These are phyloP conservation scores for Scaptomyza parva DNA, from an alignment of 2,888 invertebrate genomes.

Conservation along the genomic window DNA sequence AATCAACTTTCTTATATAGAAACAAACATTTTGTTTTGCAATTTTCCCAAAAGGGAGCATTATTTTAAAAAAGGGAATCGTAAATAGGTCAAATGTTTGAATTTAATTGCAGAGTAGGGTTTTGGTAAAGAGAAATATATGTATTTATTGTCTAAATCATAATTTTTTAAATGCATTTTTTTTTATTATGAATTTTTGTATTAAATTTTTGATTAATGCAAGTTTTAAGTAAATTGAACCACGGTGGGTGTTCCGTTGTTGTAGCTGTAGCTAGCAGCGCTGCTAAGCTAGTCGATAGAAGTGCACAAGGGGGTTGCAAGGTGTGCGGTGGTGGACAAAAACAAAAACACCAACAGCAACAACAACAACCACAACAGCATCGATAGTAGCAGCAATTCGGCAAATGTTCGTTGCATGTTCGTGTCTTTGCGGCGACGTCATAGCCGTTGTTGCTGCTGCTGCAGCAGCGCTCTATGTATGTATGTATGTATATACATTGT, in stretches of 20 bases:
- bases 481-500: slow-evolving; percentile 44
- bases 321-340: slow-evolving; percentile 43
- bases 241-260: slow-evolving; percentile 52
- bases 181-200: not conserved
- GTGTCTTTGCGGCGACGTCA: slow-evolving; percentile 42
- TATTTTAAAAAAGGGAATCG: no score
- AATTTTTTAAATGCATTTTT: not conserved
- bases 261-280: slow-evolving; percentile 45
- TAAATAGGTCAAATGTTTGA: no score
- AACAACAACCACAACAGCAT: slow-evolving; percentile 29
- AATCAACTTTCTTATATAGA: no score
- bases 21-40: no score
- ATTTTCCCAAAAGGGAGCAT: no score
- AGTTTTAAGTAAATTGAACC: slow-evolving; percentile 12
- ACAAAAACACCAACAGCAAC: no score
- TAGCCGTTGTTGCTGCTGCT: slow-evolving; percentile 43
- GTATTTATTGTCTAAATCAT: not conserved
- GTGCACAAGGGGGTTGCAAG: slow-evolving; percentile 56
- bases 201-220: no score
- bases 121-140: no score
- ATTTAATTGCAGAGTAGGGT: no score
- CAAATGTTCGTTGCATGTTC: slow-evolving; percentile 70
- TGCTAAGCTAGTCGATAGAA: slow-evolving; percentile 59
- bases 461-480: slow-evolving; percentile 45
- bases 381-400: slow-evolving; percentile 54